phyloP scores from a whole-genome alignment of 2,113 vertebrate species.

The Apeltes quadracus region DNA sequence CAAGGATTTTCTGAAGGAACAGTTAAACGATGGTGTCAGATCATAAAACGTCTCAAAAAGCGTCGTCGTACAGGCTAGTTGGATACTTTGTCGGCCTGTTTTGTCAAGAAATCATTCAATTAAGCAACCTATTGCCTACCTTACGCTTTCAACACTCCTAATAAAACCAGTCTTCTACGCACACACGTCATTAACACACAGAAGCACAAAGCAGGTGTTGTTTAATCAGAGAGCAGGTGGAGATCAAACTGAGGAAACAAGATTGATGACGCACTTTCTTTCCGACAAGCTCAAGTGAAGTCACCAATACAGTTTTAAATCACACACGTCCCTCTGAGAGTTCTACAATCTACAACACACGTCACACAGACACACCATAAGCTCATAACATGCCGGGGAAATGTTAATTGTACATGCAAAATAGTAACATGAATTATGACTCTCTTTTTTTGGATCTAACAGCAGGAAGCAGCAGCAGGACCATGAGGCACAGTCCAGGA shows the following conservation, averaged over 20 bases:
- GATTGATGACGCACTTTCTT: conserved; percentile 20
- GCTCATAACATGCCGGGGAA: neutral
- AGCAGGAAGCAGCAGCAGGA: conserved; percentile 11
- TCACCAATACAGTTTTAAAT: neutral
- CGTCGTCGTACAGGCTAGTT: too few species aligned
- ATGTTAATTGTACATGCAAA: neutral
- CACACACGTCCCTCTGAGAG: neutral
- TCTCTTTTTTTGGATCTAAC: too few species aligned
- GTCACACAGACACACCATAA: neutral
- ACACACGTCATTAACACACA: conserved; percentile 10
- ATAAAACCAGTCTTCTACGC: neutral
- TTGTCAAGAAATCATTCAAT: conserved; percentile 2
- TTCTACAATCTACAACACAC: neutral
- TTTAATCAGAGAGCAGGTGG: conserved; percentile 26
- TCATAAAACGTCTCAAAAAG: too few species aligned
- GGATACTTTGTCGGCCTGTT: too few species aligned
- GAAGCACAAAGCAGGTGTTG: conserved; percentile 35
- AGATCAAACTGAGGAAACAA: conserved; percentile 5
- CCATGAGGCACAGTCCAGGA: neutral
- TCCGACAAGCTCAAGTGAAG: neutral
- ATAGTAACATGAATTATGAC: neutral
- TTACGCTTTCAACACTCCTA: neutral
- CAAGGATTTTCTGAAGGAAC: too few species aligned
- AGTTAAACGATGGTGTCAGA: too few species aligned
- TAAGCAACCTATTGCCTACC: too few species aligned